These are phyloP conservation scores for Alosa alosa DNA, from an alignment of 2,113 vertebrate genomes.

Conservation along the genomic window DNA sequence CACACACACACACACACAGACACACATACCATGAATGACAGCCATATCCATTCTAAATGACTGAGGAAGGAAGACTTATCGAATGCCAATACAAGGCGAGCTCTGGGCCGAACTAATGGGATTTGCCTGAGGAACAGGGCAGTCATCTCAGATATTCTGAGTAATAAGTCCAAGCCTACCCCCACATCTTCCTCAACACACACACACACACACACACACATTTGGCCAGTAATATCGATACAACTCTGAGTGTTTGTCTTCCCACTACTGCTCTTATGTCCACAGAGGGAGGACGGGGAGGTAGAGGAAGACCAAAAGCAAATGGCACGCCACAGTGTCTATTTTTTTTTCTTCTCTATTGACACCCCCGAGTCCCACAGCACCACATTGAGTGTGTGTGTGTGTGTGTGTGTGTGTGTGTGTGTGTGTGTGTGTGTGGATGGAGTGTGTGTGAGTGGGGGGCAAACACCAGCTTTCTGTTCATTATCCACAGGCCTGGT, in stretches of 20 bases:
- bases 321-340: background rate
- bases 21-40: constrained; percentile 35
- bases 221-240: background rate
- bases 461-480: background rate
- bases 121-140: constrained; percentile 15
- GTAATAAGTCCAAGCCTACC: background rate
- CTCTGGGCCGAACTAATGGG: background rate
- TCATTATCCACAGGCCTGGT: background rate
- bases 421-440: background rate
- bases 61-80: constrained; percentile 65
- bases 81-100: constrained; percentile 66
- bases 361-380: background rate
- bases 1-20: background rate
- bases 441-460: background rate
- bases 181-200: background rate
- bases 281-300: background rate
- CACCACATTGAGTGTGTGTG: constrained; percentile 25
- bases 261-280: background rate
- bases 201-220: background rate
- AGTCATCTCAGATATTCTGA: background rate
- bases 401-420: constrained; percentile 31
- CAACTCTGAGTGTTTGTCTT: background rate
- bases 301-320: background rate
- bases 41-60: constrained; percentile 61
- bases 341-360: background rate